A percentile compares a stretch with the other conserved stretches of the same genome.
phyloP scores from a whole-genome alignment of 2,797 vertebrate genomes.

The Spheniscus humboldti region DNA sequence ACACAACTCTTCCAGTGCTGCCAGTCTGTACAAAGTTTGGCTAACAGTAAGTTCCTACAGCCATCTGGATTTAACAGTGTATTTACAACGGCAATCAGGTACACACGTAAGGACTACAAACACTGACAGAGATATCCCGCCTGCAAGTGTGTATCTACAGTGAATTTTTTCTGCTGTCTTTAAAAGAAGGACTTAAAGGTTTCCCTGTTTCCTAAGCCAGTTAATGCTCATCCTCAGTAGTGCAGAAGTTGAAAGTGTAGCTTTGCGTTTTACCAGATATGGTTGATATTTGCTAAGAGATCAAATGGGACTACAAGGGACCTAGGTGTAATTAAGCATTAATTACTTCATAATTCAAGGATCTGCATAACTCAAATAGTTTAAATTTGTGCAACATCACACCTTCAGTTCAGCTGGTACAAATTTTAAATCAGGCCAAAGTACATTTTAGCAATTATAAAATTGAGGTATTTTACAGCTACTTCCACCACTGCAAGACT shows the following conservation, averaged over 20 bases:
- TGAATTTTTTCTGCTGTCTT: not conserved
- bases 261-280: not conserved
- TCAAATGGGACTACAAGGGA: not conserved
- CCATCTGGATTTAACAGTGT: not conserved
- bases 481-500: not conserved
- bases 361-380: not conserved
- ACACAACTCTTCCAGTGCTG: not conserved
- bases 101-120: not conserved
- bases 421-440: not conserved
- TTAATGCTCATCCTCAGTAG: not conserved
- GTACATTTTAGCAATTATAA: not conserved
- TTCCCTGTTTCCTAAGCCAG: not conserved
- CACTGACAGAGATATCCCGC: not conserved
- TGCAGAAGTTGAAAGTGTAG: not conserved
- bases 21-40: not conserved
- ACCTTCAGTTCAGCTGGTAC: not conserved
- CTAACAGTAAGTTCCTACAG: not conserved
- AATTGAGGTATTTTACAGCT: not conserved
- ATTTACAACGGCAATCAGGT: not conserved
- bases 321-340: not conserved
- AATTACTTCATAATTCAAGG: not conserved
- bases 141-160: not conserved
- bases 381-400: not conserved
- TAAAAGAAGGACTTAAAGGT: not conserved
- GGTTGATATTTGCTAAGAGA: not conserved